Evolutionary conservation across 2,797 vertebrate genomes (phyloP).

Genomic region (Rhyacichthys aspro): DNA sequence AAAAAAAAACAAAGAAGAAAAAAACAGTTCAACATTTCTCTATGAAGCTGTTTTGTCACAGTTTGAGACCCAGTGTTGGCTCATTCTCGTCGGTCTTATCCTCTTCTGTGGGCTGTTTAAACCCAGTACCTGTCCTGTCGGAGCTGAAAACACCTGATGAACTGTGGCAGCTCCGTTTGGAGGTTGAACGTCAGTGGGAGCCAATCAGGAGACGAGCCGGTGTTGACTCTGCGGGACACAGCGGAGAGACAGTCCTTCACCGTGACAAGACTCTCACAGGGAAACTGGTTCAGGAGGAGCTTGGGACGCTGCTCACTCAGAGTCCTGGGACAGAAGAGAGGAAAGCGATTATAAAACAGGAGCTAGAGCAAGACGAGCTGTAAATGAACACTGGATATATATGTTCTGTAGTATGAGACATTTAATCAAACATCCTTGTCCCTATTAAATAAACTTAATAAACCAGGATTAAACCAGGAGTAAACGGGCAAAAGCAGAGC

Average conservation of each 20-base stretch:
- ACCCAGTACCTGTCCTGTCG: slow-evolving; percentile 80
- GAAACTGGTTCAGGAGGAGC: slow-evolving; percentile 93
- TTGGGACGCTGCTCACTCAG: slow-evolving; percentile 86
- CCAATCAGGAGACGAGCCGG: slow-evolving; percentile 81
- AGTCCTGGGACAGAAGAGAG: slow-evolving; percentile 72
- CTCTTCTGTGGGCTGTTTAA: not conserved
- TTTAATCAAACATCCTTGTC: too few species aligned
- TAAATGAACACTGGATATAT: too few species aligned
- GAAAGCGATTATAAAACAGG: not conserved
- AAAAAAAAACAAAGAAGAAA: not conserved
- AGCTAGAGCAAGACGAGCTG: not conserved
- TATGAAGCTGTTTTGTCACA: too few species aligned
- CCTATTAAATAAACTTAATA: too few species aligned
- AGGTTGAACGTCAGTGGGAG: slow-evolving; percentile 93
- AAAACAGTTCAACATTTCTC: too few species aligned
- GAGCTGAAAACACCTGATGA: slow-evolving; percentile 86
- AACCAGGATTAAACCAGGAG: too few species aligned
- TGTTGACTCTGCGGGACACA: slow-evolving; percentile 78
- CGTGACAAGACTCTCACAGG: slow-evolving; percentile 89
- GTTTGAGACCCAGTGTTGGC: too few species aligned
- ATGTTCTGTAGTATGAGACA: too few species aligned
- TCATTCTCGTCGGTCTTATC: too few species aligned
- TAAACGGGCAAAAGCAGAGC: too few species aligned
- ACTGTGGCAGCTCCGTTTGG: slow-evolving; percentile 90
- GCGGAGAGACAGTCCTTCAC: slow-evolving; percentile 94